Base-by-base conservation (phyloP, 2,113 vertebrate genomes). In the Irena cyanogastra region DNA sequence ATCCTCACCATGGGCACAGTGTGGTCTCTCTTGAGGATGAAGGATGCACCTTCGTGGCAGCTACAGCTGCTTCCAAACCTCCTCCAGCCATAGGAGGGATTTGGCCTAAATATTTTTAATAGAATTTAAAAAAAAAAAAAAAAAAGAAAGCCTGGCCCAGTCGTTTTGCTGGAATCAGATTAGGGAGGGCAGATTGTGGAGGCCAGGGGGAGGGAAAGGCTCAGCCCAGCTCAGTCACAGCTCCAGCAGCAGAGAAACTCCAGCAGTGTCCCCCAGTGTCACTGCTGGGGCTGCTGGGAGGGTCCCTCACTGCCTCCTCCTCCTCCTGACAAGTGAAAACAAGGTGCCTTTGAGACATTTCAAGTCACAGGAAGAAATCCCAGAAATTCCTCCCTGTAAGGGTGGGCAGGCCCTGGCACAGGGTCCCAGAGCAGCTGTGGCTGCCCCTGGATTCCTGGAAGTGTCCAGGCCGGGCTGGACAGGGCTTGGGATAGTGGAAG, bases 81-180 rank as follows among this genome's bases (percentile, higher is more conserved):
- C 13, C 16, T 77, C 41, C 84, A 74, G 74, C 69, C 60, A 41
- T 28, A 4, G 2, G 1, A 90, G 50, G 47, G 86, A 57, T 74
- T 94, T 93, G 89, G 79, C 91, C 94, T 88, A 75, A 88, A 94
- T 93, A 92, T 92, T 93, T 93, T 54, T 88, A 79, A 92, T 79
- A 85, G 24, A 84, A 72, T 92, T 84, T 19, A 23, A 33, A 30
- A 15, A 47, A 27, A 41, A 53, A 68, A 26, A 37, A 53, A 64
- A 18, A 21, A 41, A 31, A 23, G 27, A 11, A 70, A 39, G 24
- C 70, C 63, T 28, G 28, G 30, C 27, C 59, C n/a, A 18, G 86
- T 63, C 1, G 0, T 92, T 90, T 39, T 71, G 35, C 35, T 80
- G 66, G 71, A 75, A 93, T 86, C 91, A 90, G 94, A 68, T 95